Percentiles rank a stretch among this genome's conserved stretches.
phyloP scores from a whole-genome alignment of 2,113 vertebrate genomes.

The Hydropotes inermis region DNA sequence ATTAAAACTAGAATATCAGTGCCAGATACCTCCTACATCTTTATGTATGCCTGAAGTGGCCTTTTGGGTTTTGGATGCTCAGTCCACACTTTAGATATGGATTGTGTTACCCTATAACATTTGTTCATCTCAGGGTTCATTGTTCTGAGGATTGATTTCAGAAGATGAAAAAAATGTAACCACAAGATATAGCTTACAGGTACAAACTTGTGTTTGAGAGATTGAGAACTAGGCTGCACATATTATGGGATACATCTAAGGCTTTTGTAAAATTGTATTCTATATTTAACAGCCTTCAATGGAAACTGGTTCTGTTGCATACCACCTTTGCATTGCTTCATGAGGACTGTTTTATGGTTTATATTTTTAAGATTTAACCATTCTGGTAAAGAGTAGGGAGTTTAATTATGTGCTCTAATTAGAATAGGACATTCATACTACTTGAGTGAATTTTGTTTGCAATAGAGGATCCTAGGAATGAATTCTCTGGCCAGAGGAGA shows the following conservation, averaged over 20 bases:
- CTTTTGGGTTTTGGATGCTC: background rate
- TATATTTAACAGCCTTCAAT: background rate
- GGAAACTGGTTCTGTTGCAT: background rate
- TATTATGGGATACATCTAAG: background rate
- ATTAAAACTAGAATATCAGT: conserved; percentile 9
- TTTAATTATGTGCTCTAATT: conserved; percentile 36
- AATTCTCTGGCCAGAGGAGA: background rate
- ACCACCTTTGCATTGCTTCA: background rate
- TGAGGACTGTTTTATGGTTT: background rate
- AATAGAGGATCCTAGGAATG: background rate
- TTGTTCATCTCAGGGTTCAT: background rate
- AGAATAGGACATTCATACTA: background rate
- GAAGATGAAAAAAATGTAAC: background rate
- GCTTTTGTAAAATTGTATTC: background rate
- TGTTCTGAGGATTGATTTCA: background rate
- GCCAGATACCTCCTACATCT: background rate
- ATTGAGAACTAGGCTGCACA: background rate
- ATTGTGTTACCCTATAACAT: background rate
- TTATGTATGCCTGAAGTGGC: background rate
- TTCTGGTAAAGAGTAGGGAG: background rate
- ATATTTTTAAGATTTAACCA: conserved; percentile 19
- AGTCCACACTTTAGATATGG: background rate
- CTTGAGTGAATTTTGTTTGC: conserved; percentile 12
- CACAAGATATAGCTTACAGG: background rate
- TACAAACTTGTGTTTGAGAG: background rate